These are phyloP conservation scores for Danio rerio DNA, from an alignment of 2,113 vertebrate species.

Conservation along the genomic window GRCz12tu NC_133180.1:18766501-18767000, in stretches of 20 bases:
- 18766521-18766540: constrained; percentile 70
- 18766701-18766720: neutral
- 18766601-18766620: constrained; percentile 89
- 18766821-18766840: too few relatives aligned
- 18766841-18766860: too few relatives aligned
- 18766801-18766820: too few relatives aligned
- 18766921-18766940: too few relatives aligned
- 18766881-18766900: too few relatives aligned
- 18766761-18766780: too few relatives aligned
- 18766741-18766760: too few relatives aligned
- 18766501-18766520: neutral
- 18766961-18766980: too few relatives aligned
- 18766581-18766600: constrained; percentile 91
- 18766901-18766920: too few relatives aligned
- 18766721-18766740: neutral
- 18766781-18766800: neutral
- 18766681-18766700: neutral
- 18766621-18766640: constrained; percentile 94
- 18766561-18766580: constrained; percentile 86
- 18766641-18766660: constrained; percentile 87
- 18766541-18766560: constrained; percentile 74
- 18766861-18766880: too few relatives aligned
- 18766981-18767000: too few relatives aligned
- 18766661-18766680: neutral
- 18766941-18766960: too few relatives aligned